A percentile compares a stretch with the other conserved stretches of the same genome.
Conservation (phyloP, 92 coral and sea anemone genomes). For the Pocillopora grandis region DNA sequence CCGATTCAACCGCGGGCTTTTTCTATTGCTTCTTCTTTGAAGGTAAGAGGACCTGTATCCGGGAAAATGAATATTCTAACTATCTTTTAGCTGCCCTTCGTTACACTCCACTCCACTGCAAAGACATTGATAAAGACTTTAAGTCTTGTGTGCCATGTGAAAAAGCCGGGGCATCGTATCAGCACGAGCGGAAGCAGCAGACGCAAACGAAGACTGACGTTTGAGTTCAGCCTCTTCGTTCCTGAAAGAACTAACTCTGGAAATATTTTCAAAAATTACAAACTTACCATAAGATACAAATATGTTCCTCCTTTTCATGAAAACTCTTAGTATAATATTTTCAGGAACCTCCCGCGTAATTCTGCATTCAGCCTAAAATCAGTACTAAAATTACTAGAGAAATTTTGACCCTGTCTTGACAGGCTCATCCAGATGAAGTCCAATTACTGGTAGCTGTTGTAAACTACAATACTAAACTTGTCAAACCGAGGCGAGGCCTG, state of each 20-base stretch:
- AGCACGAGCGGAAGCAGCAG: too few relatives aligned
- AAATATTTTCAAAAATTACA: too few relatives aligned
- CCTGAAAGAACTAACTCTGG: too few relatives aligned
- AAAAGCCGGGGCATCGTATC: too few relatives aligned
- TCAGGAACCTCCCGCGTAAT: not conserved
- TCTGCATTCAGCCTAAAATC: constrained; percentile 85
- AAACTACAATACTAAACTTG: constrained; percentile 83
- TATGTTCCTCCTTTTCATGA: too few relatives aligned
- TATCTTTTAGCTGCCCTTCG: not conserved
- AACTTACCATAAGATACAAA: too few relatives aligned
- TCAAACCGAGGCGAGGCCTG: constrained; percentile 84
- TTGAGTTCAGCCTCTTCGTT: too few relatives aligned
- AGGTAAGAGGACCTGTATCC: constrained; percentile 43
- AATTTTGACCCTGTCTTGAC: not conserved
- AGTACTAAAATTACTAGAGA: constrained; percentile 50
- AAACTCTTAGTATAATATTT: too few relatives aligned
- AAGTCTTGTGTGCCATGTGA: too few relatives aligned
- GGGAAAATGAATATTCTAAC: not conserved
- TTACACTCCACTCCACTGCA: too few relatives aligned
- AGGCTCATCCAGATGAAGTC: constrained; percentile 86
- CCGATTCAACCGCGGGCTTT: constrained; percentile 93
- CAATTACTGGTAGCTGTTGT: constrained; percentile 96
- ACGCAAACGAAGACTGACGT: too few relatives aligned
- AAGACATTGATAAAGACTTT: too few relatives aligned
- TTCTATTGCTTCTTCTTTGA: constrained; percentile 91